phyloP scores from a whole-genome alignment of 2,113 vertebrate species.

The Oenanthe melanoleuca region DNA sequence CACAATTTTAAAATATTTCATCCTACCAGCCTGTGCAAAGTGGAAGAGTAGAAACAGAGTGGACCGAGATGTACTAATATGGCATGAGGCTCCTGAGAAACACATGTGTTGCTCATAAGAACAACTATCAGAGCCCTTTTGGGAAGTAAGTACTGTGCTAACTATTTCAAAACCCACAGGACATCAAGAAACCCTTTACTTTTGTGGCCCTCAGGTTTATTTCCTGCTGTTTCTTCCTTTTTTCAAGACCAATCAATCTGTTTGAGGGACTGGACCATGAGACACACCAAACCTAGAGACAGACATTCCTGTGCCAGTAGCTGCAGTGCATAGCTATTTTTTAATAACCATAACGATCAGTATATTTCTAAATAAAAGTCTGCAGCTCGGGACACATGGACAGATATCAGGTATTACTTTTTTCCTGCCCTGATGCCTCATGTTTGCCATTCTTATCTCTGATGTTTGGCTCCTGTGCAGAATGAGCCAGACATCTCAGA shows the following conservation, averaged over 20 bases:
- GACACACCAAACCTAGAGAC: background rate
- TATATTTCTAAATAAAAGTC: background rate
- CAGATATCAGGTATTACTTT: background rate
- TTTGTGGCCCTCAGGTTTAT: background rate
- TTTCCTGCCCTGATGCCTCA: background rate
- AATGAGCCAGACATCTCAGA: background rate
- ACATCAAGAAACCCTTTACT: background rate
- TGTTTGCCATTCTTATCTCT: slow-evolving; percentile 44
- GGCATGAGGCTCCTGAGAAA: background rate
- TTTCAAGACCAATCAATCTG: background rate
- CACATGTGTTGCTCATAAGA: background rate
- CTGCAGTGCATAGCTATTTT: background rate
- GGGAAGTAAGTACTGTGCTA: background rate
- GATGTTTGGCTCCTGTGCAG: slow-evolving; percentile 16
- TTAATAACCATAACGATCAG: background rate
- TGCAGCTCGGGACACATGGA: background rate
- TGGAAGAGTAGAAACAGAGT: background rate
- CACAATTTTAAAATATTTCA: background rate
- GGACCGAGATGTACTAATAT: background rate
- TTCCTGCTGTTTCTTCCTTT: background rate
- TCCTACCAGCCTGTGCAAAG: background rate
- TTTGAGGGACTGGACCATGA: background rate
- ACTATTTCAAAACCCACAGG: background rate
- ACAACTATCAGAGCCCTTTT: background rate
- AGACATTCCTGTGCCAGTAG: background rate